Evolutionary conservation across 92 coral and sea anemone genomes (phyloP), one percentile per base, ranked within the genome.

Genomic region (Desmophyllum pertusum): DNA sequence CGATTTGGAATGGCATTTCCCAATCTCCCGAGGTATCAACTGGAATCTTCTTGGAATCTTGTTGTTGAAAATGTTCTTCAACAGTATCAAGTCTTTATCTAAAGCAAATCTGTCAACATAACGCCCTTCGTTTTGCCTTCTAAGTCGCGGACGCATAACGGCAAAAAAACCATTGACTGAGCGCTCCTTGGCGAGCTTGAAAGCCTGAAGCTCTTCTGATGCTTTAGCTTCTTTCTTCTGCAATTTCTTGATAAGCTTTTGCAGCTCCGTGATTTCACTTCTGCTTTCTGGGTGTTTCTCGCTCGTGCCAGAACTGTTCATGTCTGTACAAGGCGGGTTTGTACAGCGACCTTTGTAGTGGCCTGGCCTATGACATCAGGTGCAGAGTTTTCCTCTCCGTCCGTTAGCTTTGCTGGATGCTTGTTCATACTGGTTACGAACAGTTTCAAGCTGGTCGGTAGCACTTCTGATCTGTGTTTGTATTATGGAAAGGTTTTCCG

Each of bases 121-220:
- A 14, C 69, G 83, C 19, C 52, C 85, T n/a, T 73, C 70, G 64
- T 85, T 89, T 50, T 89, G 89, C 21, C 53, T 40, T 55, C 84
- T 40, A 1, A 85, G 55, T 31, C 93, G 63, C 0, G 89, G 89
- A 3, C 86, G 78, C 86, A 86, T 86, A 33, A 70, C 86, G 15
- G 90, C 82, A 73, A 90, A 86, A 70, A 86, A 90, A 70, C 46
- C 81, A 80, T 81, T 85, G 43, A 70, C 64, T 76, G 89, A 85
- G 29, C 84, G 71, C 18, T 89, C 87, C 59, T 50, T 84, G 25
- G 92, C 88, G 0, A 84, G 76, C 48, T 89, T 89, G 79, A 89
- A 89, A 15, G 70, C 6, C 33, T 37, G 80, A 46, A 89, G 67
- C 23, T 84, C 89, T 37, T 89, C 73, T 42, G 45, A 36, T 18